Evolutionary conservation across 2,113 vertebrate genomes (phyloP).

Genomic region (Regulus satrapa): DNA sequence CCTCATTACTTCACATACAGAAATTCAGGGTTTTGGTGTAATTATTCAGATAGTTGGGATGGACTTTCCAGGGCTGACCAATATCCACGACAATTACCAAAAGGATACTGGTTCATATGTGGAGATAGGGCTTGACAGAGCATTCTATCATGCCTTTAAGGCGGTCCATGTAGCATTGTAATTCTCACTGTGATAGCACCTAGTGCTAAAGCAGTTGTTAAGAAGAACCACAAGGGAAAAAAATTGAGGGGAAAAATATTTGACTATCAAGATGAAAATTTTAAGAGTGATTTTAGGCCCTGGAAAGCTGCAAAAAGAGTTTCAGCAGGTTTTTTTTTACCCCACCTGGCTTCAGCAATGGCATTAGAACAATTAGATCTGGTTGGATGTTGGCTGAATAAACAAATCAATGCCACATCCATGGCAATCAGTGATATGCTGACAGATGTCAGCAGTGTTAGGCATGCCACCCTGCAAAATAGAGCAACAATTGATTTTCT

Average conservation of each 20-base stretch:
- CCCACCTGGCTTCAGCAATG: too few relatives aligned
- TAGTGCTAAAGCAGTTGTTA: neutral
- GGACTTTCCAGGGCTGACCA: neutral
- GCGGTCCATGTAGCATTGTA: neutral
- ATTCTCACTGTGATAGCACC: neutral
- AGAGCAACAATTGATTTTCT: too few relatives aligned
- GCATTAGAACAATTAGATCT: neutral
- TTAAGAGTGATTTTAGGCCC: neutral
- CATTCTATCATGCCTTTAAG: neutral
- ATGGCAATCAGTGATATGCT: too few relatives aligned
- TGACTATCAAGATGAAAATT: neutral
- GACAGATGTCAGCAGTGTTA: too few relatives aligned
- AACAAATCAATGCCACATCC: neutral
- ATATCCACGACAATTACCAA: neutral
- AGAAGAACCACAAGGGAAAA: neutral
- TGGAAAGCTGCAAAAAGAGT: neutral
- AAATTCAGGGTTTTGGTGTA: neutral
- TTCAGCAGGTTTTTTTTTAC: neutral
- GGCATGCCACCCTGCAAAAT: too few relatives aligned
- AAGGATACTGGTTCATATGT: neutral
- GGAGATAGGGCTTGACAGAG: neutral
- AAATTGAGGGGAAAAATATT: too few relatives aligned
- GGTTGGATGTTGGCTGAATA: neutral
- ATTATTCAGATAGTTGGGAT: neutral
- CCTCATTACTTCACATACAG: neutral